These are phyloP conservation scores for Lutraria lutraria DNA, from an alignment of 2,888 invertebrate species.

Conservation along the genomic window DNA sequence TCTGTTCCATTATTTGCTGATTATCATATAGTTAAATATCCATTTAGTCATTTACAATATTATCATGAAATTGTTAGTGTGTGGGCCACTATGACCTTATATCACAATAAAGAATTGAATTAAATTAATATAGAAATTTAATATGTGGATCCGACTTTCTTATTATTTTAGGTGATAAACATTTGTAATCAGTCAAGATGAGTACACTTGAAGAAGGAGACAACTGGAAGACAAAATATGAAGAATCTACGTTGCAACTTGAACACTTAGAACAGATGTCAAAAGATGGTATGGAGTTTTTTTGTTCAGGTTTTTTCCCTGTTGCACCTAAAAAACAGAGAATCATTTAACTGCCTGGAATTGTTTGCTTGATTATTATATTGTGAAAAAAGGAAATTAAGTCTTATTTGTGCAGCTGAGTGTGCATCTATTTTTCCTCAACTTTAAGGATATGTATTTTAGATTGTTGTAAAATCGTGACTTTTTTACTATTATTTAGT, in stretches of 20 bases:
- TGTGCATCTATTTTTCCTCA: too few species aligned
- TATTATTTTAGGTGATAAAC: background rate
- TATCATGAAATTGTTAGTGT: background rate
- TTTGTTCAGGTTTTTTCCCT: background rate
- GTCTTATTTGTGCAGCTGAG: too few species aligned
- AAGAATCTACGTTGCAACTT: constrained; percentile 25
- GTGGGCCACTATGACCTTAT: background rate
- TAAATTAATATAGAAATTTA: background rate
- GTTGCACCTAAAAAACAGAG: background rate
- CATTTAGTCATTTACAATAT: too few species aligned
- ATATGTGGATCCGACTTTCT: background rate
- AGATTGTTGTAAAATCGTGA: too few species aligned
- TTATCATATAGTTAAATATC: too few species aligned
- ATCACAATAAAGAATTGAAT: background rate
- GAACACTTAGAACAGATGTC: constrained; percentile 41
- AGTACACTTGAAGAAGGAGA: background rate
- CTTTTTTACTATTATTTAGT: too few species aligned
- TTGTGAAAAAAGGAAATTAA: too few species aligned
- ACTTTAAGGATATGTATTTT: too few species aligned
- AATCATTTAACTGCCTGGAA: too few species aligned
- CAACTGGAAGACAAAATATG: constrained; percentile 48
- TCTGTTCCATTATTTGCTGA: too few species aligned
- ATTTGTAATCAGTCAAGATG: background rate
- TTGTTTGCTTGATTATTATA: too few species aligned
- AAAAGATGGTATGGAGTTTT: constrained; percentile 50